Evolutionary conservation across 2,797 vertebrate genomes (phyloP).

Genomic region (Masticophis lateralis): DNA sequence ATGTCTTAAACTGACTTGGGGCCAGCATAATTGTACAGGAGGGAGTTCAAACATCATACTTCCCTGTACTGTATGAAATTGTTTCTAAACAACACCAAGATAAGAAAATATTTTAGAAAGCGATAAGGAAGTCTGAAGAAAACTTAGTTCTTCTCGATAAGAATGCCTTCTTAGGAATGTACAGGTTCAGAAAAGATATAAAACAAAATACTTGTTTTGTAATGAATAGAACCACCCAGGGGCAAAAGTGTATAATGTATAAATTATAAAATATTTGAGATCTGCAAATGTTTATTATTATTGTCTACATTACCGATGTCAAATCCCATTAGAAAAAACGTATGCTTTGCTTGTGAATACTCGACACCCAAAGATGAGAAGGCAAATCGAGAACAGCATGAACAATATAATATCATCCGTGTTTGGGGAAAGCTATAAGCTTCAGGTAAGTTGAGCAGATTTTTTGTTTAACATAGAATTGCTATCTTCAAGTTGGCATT

Average conservation of each 20-base stretch:
- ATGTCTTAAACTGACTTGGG: background rate
- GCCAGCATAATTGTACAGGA: background rate
- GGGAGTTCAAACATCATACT: background rate
- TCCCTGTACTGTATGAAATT: background rate
- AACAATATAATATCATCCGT: constrained; percentile 68
- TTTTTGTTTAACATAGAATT: background rate
- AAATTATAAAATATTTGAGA: background rate
- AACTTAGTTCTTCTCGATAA: background rate
- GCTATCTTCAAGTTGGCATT: background rate
- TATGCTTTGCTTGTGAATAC: constrained; percentile 71
- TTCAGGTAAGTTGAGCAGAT: constrained; percentile 59
- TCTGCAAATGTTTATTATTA: background rate
- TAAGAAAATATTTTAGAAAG: background rate
- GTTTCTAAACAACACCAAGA: background rate
- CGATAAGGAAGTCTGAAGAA: background rate
- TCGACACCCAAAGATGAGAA: constrained; percentile 69
- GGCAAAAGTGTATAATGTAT: background rate
- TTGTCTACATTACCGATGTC: background rate
- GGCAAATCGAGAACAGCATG: constrained; percentile 67
- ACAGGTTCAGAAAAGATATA: background rate
- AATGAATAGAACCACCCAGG: background rate
- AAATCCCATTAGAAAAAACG: constrained; percentile 61
- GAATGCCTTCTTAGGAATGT: background rate
- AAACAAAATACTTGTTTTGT: background rate
- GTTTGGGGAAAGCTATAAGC: constrained; percentile 67